phyloP scores from a whole-genome alignment of 2,113 vertebrate genomes.

The Plecturocebus donacophilus region DNA sequence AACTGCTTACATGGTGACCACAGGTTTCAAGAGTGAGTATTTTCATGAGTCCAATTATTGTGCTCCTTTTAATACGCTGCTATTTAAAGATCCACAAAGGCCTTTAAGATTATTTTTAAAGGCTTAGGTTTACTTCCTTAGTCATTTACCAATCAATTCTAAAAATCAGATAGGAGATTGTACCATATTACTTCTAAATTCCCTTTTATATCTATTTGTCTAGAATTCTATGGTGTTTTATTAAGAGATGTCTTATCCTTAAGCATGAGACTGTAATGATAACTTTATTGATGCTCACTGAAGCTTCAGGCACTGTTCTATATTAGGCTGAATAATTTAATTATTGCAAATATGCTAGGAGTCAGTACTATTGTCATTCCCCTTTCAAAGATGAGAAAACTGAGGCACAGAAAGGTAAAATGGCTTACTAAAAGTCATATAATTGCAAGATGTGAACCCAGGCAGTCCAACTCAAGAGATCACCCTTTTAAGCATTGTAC shows the following conservation, averaged over 20 bases:
- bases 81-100: background rate
- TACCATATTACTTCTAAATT: background rate
- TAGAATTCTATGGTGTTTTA: background rate
- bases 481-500: background rate
- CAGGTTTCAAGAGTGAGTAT: background rate
- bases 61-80: background rate
- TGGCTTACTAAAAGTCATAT: background rate
- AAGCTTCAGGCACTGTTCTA: background rate
- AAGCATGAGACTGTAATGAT: background rate
- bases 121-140: background rate
- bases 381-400: background rate
- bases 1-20: background rate
- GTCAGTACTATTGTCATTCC: background rate
- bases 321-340: background rate
- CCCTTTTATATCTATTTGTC: background rate
- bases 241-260: background rate
- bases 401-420: background rate
- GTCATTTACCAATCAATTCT: background rate
- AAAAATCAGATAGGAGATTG: background rate
- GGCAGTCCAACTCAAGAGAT: background rate
- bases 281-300: too few species aligned
- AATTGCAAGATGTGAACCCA: background rate
- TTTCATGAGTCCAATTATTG: too few species aligned
- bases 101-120: background rate
- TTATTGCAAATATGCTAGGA: background rate